These are phyloP conservation scores for Neolamprologus cancellatus DNA, from an alignment of 2,113 vertebrate species.

Conservation along the genomic window DNA sequence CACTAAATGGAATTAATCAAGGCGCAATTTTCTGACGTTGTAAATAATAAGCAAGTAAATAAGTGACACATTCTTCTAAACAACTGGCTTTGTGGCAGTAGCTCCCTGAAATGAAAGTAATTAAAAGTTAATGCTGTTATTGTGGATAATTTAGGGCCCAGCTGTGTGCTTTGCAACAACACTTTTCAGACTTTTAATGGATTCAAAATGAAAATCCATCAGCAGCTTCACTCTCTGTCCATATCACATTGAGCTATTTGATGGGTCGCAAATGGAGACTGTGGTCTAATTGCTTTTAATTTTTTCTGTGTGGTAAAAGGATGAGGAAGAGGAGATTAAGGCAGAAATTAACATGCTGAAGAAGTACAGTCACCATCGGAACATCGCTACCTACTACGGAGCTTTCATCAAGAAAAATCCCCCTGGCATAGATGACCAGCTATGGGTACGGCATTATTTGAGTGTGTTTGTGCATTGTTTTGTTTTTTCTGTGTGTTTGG, in stretches of 20 bases:
- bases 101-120: background rate
- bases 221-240: background rate
- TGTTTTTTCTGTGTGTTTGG: background rate
- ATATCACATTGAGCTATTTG: background rate
- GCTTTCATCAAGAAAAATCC: conserved; percentile 97
- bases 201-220: background rate
- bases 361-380: conserved; percentile 94
- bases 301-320: conserved; percentile 34
- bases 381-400: conserved; percentile 96
- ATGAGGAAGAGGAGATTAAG: conserved; percentile 97
- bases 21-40: background rate
- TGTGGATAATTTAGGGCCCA: conserved; percentile 13
- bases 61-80: background rate
- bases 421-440: conserved; percentile 91
- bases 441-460: conserved; percentile 76
- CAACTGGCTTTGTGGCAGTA: background rate
- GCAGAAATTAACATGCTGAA: conserved; percentile 98
- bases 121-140: conserved; percentile 27
- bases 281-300: background rate
- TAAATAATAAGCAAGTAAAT: background rate
- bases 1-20: conserved; percentile 21
- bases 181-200: background rate
- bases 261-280: background rate
- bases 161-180: conserved; percentile 8
- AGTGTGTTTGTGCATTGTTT: background rate